Evolutionary conservation across 2,888 invertebrate species (phyloP).

Genomic region (Hoplodrina blanda): DNA sequence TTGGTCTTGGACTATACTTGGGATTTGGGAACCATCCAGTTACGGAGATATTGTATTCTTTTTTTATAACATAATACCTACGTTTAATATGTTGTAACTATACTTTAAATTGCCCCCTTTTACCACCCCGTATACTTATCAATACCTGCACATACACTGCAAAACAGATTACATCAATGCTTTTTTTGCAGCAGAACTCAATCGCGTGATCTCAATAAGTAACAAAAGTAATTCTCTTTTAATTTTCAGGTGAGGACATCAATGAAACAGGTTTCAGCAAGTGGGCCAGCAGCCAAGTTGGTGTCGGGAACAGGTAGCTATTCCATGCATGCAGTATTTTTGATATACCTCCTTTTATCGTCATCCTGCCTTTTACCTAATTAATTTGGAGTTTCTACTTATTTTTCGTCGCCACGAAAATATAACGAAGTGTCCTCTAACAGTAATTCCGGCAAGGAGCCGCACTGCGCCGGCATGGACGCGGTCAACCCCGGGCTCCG

Average conservation of each 20-base stretch:
- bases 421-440: conserved; percentile 9
- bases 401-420: background rate
- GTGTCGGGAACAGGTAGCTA: conserved; percentile 74
- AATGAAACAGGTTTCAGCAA: conserved; percentile 73
- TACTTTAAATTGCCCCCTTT: too few species aligned
- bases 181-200: background rate
- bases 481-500: conserved; percentile 78
- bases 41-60: too few species aligned
- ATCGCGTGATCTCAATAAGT: background rate
- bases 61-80: too few species aligned
- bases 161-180: background rate
- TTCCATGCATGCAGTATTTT: background rate
- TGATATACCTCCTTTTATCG: background rate
- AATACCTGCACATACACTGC: background rate
- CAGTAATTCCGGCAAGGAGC: conserved; percentile 75
- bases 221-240: conserved; percentile 1
- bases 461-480: conserved; percentile 83
- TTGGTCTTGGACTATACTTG: too few species aligned
- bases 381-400: background rate
- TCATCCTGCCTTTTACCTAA: background rate
- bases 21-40: too few species aligned
- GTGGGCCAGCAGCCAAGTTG: conserved; percentile 75
- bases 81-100: too few species aligned
- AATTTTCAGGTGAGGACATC: conserved; percentile 77
- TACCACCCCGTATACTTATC: too few species aligned